Evolutionary conservation across 1,140 invertebrate genomes (phyloP), one percentile per base, ranked within the genome.

Genomic region (Dreissena rostriformis): DNA sequence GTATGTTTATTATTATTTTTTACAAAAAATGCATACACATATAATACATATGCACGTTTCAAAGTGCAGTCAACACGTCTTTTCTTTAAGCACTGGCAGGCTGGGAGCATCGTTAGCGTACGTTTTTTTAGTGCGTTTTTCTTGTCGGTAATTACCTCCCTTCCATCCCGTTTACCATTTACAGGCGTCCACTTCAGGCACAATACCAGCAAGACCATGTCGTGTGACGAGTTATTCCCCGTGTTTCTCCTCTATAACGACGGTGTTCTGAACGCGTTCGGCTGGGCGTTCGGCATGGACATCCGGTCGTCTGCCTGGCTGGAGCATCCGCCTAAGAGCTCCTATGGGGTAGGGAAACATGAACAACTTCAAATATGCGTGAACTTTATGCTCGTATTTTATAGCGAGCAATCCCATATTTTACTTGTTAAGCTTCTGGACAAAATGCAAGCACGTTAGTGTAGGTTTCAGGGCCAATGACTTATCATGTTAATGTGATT

Each of bases 201-300:
- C 65, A 82, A 91, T 29, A 39, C 88, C 14, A 80, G 79, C 14
- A 74, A 77, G 28, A 79, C 90, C 65, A 88, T 89, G 85, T 52
- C 75, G 8, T 91, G 88, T 81, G 80, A 89, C 2, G 52, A 89
- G 2, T 88, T 92, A 68, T 90, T 87, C 71, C 92, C 92, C 0
- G 83, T 88, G 11, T 92, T 92, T 67, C 75, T 90, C 0, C 85
- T 93, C 14, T 93, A 92, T 82, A 93, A 92, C 72, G 81, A 88
- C 66, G 90, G 89, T 14, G 89, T 90, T 66, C 55, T 92, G 53
- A 92, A 89, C 63, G 92, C 86, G 19, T 93, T 93, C 83, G 92
- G 91, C 0, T 92, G 89, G 86, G 89, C 89, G 28, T 28, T 90
- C 17, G 82, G 63, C 22, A 72, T 86, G n/a, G 84, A 88, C 53